phyloP scores from a whole-genome alignment of 2,113 vertebrate species.

The Xiphophorus maculatus region DNA sequence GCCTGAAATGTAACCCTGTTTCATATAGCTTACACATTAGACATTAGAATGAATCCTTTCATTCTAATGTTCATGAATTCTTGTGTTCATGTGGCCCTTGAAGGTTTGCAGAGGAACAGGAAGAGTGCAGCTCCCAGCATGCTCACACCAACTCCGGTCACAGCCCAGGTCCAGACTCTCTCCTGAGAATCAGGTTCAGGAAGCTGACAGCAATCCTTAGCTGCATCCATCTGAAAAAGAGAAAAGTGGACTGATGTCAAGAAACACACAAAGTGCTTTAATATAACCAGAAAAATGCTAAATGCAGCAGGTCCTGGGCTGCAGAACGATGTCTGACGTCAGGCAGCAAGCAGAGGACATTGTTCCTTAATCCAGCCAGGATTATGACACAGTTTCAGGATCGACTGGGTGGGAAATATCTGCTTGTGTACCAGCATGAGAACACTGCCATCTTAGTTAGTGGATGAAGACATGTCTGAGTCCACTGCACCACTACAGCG shows the following conservation, averaged over 20 bases:
- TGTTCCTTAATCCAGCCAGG: slow-evolving; percentile 29
- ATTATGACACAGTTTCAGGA: slow-evolving; percentile 21
- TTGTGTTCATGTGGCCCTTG: slow-evolving; percentile 27
- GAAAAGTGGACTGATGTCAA: slow-evolving; percentile 7
- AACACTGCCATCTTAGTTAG: slow-evolving; percentile 8
- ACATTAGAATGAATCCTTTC: not conserved
- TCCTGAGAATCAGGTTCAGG: slow-evolving; percentile 65
- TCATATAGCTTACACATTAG: not conserved
- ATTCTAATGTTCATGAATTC: not conserved
- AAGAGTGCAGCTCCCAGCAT: slow-evolving; percentile 80
- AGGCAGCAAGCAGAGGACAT: slow-evolving; percentile 22
- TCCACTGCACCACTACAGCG: slow-evolving; percentile 11
- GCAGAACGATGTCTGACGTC: not conserved
- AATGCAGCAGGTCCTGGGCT: slow-evolving; percentile 1
- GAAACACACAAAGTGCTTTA: not conserved
- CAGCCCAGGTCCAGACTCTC: slow-evolving; percentile 56
- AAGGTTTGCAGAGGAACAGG: slow-evolving; percentile 74
- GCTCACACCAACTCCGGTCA: slow-evolving; percentile 71
- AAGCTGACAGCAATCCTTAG: slow-evolving; percentile 71
- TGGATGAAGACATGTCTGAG: slow-evolving; percentile 46
- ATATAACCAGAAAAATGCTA: not conserved
- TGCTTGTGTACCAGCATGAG: slow-evolving; percentile 26
- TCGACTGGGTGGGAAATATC: slow-evolving; percentile 24
- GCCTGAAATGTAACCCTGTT: not conserved
- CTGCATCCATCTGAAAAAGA: slow-evolving; percentile 74